phyloP scores from a whole-genome alignment of 2,113 vertebrate genomes.

The Oreochromis niloticus region DNA sequence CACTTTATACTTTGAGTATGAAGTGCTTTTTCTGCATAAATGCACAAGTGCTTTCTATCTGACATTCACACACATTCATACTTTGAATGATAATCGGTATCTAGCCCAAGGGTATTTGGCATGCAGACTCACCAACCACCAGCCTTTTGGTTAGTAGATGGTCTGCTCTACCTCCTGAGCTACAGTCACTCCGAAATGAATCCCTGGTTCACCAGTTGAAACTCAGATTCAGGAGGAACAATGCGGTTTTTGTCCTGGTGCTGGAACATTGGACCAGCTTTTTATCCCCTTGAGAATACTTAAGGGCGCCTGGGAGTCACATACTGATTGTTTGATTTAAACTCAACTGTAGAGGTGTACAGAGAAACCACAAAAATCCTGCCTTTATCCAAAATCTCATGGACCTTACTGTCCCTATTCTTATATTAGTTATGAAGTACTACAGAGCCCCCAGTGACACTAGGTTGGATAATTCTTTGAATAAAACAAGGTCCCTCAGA shows the following conservation, averaged over 20 bases:
- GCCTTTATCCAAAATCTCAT: neutral
- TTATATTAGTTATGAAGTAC: neutral
- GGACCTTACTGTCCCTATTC: neutral
- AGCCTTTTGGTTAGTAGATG: neutral
- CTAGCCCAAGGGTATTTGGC: neutral
- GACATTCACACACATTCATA: neutral
- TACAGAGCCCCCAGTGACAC: neutral
- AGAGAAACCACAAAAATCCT: neutral
- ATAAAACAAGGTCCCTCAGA: neutral
- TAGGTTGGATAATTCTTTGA: neutral
- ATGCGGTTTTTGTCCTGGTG: neutral
- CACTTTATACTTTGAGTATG: neutral
- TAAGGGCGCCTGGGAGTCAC: neutral
- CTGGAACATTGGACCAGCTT: neutral
- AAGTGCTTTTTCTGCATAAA: neutral
- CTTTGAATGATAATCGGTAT: neutral
- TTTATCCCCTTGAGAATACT: neutral
- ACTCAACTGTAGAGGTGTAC: neutral
- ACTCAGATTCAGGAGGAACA: neutral
- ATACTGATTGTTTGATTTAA: neutral
- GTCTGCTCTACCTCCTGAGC: neutral
- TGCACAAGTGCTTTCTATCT: neutral
- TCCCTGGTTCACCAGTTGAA: neutral
- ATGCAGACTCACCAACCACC: neutral
- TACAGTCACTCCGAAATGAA: neutral